Evolutionary conservation across 2,113 vertebrate species (phyloP).

Genomic region (Alaudala cheleensis): DNA sequence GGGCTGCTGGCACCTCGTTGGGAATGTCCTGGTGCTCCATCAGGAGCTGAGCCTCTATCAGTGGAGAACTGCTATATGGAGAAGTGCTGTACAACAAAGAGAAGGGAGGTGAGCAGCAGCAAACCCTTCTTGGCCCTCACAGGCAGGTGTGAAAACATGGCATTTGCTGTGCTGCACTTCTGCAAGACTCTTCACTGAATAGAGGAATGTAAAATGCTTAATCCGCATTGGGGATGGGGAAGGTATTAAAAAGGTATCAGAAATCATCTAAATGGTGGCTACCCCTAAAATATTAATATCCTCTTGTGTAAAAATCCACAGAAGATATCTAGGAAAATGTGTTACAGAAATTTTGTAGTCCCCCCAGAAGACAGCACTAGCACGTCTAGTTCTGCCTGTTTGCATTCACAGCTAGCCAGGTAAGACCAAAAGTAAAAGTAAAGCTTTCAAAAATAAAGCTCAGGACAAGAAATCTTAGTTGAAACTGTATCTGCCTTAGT

Average conservation of each 20-base stretch:
- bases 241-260: not conserved
- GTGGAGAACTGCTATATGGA: not conserved
- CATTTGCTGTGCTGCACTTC: not conserved
- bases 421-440: not conserved
- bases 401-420: not conserved
- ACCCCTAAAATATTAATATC: not conserved
- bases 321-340: not conserved
- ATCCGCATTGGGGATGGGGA: not conserved
- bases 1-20: slow-evolving; percentile 24
- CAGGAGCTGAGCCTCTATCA: not conserved
- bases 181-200: not conserved
- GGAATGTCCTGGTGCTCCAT: not conserved
- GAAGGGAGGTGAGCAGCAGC: not conserved
- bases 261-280: not conserved
- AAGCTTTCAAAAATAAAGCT: not conserved
- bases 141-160: not conserved
- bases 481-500: not conserved
- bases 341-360: not conserved
- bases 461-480: not conserved
- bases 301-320: not conserved
- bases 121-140: not conserved
- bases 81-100: not conserved
- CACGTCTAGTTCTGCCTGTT: not conserved
- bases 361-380: not conserved
- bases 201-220: not conserved